Evolutionary conservation across 2,797 vertebrate species (phyloP).

Genomic region (Botia almorhae): DNA sequence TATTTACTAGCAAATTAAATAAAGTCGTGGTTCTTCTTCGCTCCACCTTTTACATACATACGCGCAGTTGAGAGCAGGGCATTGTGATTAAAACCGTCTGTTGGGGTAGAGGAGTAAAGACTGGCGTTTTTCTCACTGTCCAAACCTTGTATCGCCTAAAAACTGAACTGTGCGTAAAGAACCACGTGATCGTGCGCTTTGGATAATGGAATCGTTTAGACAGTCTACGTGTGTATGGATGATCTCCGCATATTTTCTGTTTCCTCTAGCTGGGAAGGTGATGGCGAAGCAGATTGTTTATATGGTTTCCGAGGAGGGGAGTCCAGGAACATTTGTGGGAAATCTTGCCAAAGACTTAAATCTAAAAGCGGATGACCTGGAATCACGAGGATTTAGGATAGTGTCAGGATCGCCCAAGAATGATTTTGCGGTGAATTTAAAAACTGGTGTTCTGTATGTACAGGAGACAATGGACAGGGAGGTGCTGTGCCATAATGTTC

Average conservation of each 20-base stretch:
- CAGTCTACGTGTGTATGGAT: slow-evolving; percentile 16
- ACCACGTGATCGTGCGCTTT: background rate
- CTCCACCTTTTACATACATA: slow-evolving; percentile 20
- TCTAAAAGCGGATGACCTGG: slow-evolving; percentile 59
- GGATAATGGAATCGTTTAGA: slow-evolving; percentile 31
- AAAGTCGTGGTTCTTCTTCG: too few relatives aligned
- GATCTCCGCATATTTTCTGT: slow-evolving; percentile 36
- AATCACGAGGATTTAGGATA: slow-evolving; percentile 60
- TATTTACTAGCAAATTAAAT: slow-evolving; percentile 19
- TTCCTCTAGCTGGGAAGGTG: slow-evolving; percentile 39
- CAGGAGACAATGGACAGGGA: slow-evolving; percentile 64
- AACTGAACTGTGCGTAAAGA: background rate
- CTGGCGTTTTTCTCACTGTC: background rate
- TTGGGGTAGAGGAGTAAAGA: background rate
- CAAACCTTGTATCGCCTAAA: background rate
- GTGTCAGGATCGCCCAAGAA: slow-evolving; percentile 56
- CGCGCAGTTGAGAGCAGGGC: background rate
- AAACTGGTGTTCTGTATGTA: slow-evolving; percentile 58
- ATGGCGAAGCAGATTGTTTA: slow-evolving; percentile 63
- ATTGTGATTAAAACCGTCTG: background rate
- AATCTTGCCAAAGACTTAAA: slow-evolving; percentile 56
- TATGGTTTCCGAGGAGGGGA: slow-evolving; percentile 65
- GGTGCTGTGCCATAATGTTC: slow-evolving; percentile 55
- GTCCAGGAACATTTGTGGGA: slow-evolving; percentile 45
- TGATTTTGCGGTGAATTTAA: slow-evolving; percentile 62